phyloP scores from a whole-genome alignment of 2,797 vertebrate species.

The Danio aesculapii region DNA sequence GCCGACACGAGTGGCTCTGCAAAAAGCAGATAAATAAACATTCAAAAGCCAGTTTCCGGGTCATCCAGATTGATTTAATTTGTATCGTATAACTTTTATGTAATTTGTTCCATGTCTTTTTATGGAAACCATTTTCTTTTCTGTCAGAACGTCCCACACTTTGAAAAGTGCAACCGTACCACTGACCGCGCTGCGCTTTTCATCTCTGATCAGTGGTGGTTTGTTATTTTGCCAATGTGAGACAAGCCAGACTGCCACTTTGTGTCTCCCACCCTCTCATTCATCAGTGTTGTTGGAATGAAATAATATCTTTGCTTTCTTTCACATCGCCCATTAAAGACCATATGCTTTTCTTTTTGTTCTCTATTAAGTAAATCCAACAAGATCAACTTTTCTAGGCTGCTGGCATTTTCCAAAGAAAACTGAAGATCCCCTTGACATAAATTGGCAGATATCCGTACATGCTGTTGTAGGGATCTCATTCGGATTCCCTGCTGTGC shows the following conservation, averaged over 20 bases:
- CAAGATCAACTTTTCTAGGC: slow-evolving; percentile 2
- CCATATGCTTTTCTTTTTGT: neutral
- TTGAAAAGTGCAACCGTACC: slow-evolving; percentile 30
- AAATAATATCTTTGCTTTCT: slow-evolving; percentile 8
- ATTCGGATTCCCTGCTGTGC: slow-evolving; percentile 10
- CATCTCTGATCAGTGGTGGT: slow-evolving; percentile 37
- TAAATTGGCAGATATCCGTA: slow-evolving; percentile 10
- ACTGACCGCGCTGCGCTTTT: slow-evolving; percentile 40
- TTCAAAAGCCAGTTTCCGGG: slow-evolving; percentile 32
- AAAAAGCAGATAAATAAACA: slow-evolving; percentile 40
- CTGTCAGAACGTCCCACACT: slow-evolving; percentile 18
- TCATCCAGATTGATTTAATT: slow-evolving; percentile 46
- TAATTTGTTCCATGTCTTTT: slow-evolving; percentile 51
- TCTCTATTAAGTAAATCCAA: neutral
- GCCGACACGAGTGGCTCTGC: neutral
- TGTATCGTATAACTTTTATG: neutral
- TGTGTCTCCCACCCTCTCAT: neutral
- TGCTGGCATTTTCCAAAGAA: neutral
- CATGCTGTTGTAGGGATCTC: slow-evolving; percentile 12
- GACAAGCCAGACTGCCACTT: slow-evolving; percentile 18
- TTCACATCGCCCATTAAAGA: slow-evolving; percentile 21
- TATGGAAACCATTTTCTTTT: slow-evolving; percentile 48
- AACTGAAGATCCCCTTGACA: neutral
- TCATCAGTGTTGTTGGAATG: slow-evolving; percentile 4
- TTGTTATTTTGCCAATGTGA: slow-evolving; percentile 29